These are phyloP conservation scores for Dipodomys stephensi DNA, from an alignment of 2,113 vertebrate species.

Conservation along the genomic window DNA sequence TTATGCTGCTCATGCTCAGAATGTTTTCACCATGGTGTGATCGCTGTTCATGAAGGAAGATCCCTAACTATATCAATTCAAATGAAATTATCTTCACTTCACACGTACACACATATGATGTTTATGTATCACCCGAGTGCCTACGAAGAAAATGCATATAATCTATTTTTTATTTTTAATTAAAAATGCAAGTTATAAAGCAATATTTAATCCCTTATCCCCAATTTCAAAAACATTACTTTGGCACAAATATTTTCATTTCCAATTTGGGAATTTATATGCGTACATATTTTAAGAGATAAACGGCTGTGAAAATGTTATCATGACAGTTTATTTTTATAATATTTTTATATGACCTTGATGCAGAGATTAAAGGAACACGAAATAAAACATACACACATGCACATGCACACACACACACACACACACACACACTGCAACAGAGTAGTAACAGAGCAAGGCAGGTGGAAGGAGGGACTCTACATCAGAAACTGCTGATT, in stretches of 20 bases:
- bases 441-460: too few relatives aligned
- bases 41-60: conserved; percentile 76
- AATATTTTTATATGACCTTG: conserved; percentile 7
- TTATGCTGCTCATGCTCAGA: conserved; percentile 82
- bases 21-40: conserved; percentile 82
- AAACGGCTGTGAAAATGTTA: conserved; percentile 49
- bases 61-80: conserved; percentile 78
- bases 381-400: neutral
- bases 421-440: too few relatives aligned
- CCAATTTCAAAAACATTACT: conserved; percentile 34
- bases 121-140: conserved; percentile 13
- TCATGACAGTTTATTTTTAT: neutral
- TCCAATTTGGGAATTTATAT: conserved; percentile 18
- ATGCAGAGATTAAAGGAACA: neutral
- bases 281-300: conserved; percentile 53
- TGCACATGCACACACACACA: too few relatives aligned
- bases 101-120: neutral
- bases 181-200: conserved; percentile 67
- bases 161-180: conserved; percentile 71
- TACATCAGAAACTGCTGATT: too few relatives aligned
- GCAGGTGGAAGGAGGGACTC: neutral
- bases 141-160: neutral
- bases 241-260: conserved; percentile 66
- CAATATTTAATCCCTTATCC: conserved; percentile 35
- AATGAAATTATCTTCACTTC: conserved; percentile 72